phyloP scores from a whole-genome alignment of 1,140 invertebrate species.

The Coptotermes formosanus region DNA sequence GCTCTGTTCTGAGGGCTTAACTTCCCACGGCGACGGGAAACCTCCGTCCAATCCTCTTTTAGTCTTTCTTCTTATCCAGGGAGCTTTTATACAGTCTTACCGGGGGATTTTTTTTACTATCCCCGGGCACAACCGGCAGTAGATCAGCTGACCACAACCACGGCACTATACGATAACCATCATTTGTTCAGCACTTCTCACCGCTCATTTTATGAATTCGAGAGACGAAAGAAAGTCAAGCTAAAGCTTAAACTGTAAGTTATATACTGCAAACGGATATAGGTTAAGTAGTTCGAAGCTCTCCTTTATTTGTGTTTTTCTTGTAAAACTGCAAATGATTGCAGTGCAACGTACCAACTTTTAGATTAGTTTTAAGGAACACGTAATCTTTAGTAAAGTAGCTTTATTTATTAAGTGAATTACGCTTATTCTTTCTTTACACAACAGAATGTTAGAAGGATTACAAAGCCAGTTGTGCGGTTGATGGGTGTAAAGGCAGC shows the following conservation, averaged over 20 bases:
- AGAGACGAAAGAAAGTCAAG: neutral
- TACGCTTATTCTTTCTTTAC: too few relatives aligned
- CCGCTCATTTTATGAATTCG: neutral
- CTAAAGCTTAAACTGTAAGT: neutral
- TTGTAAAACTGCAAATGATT: too few relatives aligned
- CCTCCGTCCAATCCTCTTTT: constrained; percentile 17
- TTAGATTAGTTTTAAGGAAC: too few relatives aligned
- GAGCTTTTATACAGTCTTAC: constrained; percentile 16
- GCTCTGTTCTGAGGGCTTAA: constrained; percentile 17
- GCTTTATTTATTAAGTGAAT: too few relatives aligned
- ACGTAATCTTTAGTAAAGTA: too few relatives aligned
- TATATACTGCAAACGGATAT: too few relatives aligned
- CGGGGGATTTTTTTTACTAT: constrained; percentile 4
- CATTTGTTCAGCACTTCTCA: neutral
- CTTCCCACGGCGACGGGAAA: constrained; percentile 15
- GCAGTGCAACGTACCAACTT: too few relatives aligned
- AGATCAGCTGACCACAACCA: neutral
- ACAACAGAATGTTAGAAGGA: too few relatives aligned
- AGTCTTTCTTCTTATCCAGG: constrained; percentile 11
- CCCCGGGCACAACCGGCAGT: constrained; percentile 2
- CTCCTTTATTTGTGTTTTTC: too few relatives aligned
- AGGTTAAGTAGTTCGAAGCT: too few relatives aligned
- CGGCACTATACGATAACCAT: neutral
- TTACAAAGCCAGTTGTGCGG: too few relatives aligned
- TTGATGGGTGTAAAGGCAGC: too few relatives aligned